A percentile compares a stretch with the other conserved stretches of the same genome.
Evolutionary conservation across 2,113 vertebrate species (phyloP).

Genomic region (Onychostoma macrolepis): DNA sequence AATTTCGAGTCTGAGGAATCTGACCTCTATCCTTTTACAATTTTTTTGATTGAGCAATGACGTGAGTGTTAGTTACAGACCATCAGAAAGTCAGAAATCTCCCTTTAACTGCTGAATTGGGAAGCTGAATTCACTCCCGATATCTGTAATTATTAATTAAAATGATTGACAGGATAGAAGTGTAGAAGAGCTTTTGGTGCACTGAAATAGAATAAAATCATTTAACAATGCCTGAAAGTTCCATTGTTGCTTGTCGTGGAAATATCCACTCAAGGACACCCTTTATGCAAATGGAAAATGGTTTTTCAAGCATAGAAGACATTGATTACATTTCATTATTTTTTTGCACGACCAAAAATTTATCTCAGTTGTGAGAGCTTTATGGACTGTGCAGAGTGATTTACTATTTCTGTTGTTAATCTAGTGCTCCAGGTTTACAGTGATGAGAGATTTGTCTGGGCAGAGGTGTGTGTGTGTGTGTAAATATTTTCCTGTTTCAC

Average conservation of each 20-base stretch:
- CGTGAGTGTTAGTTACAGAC: not conserved
- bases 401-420: constrained; percentile 17
- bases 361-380: not conserved
- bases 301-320: constrained; percentile 18
- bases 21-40: not conserved
- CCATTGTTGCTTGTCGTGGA: not conserved
- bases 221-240: not conserved
- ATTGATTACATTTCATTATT: not conserved
- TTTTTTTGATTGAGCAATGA: not conserved
- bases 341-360: not conserved
- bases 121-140: constrained; percentile 6
- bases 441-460: not conserved
- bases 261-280: constrained; percentile 18
- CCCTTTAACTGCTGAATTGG: constrained; percentile 17
- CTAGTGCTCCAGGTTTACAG: not conserved
- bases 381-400: not conserved
- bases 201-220: not conserved
- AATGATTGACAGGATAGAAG: constrained; percentile 13
- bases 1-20: not conserved
- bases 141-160: constrained; percentile 43
- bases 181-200: not conserved
- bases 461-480: not conserved
- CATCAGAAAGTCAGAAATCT: not conserved
- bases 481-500: not conserved
- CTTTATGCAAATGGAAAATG: not conserved